Evolutionary conservation across 2,797 vertebrate genomes (phyloP).

Genomic region (Sternotherus odoratus): DNA sequence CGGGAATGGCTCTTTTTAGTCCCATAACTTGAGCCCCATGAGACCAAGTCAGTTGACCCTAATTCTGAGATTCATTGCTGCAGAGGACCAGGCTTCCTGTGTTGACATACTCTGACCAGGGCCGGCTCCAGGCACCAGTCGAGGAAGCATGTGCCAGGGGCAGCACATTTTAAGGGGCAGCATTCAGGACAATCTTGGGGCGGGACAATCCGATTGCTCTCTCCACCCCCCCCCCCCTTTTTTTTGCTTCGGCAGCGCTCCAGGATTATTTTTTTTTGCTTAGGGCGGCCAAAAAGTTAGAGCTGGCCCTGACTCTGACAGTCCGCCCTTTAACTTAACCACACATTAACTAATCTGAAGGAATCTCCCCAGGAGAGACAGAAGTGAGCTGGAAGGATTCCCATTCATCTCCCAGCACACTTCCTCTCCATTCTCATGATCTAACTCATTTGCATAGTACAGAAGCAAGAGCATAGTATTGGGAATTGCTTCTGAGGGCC

Average conservation of each 20-base stretch:
- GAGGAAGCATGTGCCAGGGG: too few species aligned
- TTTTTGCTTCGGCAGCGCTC: too few species aligned
- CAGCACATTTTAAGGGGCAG: too few species aligned
- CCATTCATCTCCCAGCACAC: not conserved
- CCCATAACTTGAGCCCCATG: not conserved
- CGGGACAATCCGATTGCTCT: too few species aligned
- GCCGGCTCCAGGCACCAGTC: too few species aligned
- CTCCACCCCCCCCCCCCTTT: too few species aligned
- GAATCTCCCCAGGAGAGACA: not conserved
- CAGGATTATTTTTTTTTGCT: too few species aligned
- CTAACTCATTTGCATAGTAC: not conserved
- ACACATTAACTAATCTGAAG: not conserved
- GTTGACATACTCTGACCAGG: not conserved
- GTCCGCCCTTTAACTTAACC: not conserved
- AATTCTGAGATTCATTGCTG: not conserved
- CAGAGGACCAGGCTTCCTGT: not conserved
- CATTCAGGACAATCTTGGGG: too few species aligned
- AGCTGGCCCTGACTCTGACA: too few species aligned
- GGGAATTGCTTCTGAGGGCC: not conserved
- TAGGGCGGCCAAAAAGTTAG: too few species aligned
- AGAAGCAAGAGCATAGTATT: not conserved
- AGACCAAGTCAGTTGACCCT: not conserved
- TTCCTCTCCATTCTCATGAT: not conserved
- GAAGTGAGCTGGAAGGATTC: not conserved
- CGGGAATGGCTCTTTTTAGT: not conserved